phyloP scores from a whole-genome alignment of 2,888 invertebrate genomes.

The Cosmia pyralina region DNA sequence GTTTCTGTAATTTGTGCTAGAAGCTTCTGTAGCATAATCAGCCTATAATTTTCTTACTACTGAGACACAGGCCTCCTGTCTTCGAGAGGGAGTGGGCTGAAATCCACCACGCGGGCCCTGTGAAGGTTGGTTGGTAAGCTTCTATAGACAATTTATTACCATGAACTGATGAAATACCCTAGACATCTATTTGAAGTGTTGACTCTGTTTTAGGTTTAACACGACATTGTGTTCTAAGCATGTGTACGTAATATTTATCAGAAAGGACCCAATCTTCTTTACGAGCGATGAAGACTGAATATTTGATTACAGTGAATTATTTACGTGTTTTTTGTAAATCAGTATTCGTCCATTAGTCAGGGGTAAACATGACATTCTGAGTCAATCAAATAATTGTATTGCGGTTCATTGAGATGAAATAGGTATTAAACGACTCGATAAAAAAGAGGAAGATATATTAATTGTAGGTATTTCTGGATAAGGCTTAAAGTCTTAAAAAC shows the following conservation, averaged over 20 bases:
- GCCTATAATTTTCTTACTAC: too few relatives aligned
- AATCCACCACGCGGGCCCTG: too few relatives aligned
- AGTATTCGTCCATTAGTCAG: not conserved
- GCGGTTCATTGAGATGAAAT: not conserved
- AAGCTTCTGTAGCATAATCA: not conserved
- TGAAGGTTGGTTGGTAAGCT: not conserved
- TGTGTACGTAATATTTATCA: constrained; percentile 54
- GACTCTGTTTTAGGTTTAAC: constrained; percentile 41
- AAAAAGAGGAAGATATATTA: not conserved
- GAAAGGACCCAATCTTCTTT: constrained; percentile 44
- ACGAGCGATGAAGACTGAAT: constrained; percentile 51
- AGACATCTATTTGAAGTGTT: not conserved
- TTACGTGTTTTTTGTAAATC: constrained; percentile 25
- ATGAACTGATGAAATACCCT: not conserved
- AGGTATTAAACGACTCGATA: not conserved
- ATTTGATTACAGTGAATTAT: constrained; percentile 48
- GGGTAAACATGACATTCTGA: not conserved
- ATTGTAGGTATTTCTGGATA: not conserved
- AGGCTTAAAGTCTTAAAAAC: not conserved
- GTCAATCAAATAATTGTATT: not conserved
- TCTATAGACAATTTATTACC: not conserved
- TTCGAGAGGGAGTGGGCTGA: too few relatives aligned
- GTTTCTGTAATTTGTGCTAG: not conserved
- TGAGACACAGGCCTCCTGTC: too few relatives aligned
- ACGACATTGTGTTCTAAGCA: constrained; percentile 39